Evolutionary conservation across 2,888 invertebrate genomes (phyloP).

Genomic region (Ophion obscuratus): DNA sequence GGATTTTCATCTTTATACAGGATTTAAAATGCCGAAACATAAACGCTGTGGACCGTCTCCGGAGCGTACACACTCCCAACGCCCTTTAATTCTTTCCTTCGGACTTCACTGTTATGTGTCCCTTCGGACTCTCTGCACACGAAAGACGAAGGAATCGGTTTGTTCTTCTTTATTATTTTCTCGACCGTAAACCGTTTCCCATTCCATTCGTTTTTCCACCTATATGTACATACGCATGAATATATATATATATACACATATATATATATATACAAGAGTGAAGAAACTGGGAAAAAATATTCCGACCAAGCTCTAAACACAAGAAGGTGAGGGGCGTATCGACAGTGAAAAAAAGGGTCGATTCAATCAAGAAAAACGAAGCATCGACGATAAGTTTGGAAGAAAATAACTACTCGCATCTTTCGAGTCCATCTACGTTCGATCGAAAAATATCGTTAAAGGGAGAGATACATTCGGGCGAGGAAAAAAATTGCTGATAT

Average conservation of each 20-base stretch:
- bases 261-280: too few species aligned
- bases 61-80: slow-evolving; percentile 14
- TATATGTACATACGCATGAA: neutral
- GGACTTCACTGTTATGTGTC: slow-evolving; percentile 5
- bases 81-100: slow-evolving; percentile 14
- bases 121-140: slow-evolving; percentile 18
- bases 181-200: slow-evolving; percentile 24
- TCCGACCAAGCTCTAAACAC: too few species aligned
- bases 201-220: neutral
- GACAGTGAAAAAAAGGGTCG: too few species aligned
- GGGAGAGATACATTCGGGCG: too few species aligned
- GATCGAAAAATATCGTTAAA: too few species aligned
- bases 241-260: neutral
- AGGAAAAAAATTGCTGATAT: too few species aligned
- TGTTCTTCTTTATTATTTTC: slow-evolving; percentile 8
- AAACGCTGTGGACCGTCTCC: slow-evolving; percentile 13
- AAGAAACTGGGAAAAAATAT: too few species aligned
- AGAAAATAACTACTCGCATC: too few species aligned
- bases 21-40: slow-evolving; percentile 45
- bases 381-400: too few species aligned
- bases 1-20: slow-evolving; percentile 25
- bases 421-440: too few species aligned
- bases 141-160: slow-evolving; percentile 8
- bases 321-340: too few species aligned
- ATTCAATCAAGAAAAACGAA: too few species aligned